Base-by-base conservation (phyloP, 2,113 vertebrate species). In the Nesoenas mayeri region DNA sequence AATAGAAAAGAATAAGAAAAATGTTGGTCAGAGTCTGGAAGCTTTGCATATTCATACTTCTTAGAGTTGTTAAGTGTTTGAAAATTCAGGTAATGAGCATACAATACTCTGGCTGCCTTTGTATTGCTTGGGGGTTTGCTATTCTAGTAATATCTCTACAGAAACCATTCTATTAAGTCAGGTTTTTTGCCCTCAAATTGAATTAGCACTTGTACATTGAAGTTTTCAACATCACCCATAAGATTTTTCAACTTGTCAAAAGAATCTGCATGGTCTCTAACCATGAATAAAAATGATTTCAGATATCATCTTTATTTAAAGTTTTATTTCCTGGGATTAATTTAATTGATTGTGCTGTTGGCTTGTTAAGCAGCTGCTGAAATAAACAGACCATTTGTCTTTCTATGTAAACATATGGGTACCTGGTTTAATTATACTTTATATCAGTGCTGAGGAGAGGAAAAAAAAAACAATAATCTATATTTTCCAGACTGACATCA, bases 251-350 rank as follows among this genome's bases (percentile, higher is more conserved):
- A 79, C 98, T 98, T 97, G 97, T 98, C 96, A 93, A 87, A 98
- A 97, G 97, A 97, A 97, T 91, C 83, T 95, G 91, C 74, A 53
- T 61, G 66, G 97, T 98, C 98, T 98, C 97, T 95, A 97, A 94
- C 86, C 97, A 97, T 97, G 97, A 98, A 98, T 98, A 98, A 98
- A 97, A 98, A 98, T 98, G 87, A 98, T 97, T 97, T 98, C 94
- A 96, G 90, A 67, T 97, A 96, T 95, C 89, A 92, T 97, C 96
- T 95, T 93, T 96, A 97, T 97, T 93, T 97, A 94, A 91, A 91
- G 91, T 97, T 96, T 96, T 97, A 96, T 97, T 98, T 97, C 95
- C 88, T 97, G 95, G 96, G 95, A 97, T 97, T 98, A 97, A 97
- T 98, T 96, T 97, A 98, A 96, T 91, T 98, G 97, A 96, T 97